phyloP scores from a whole-genome alignment of 1,140 invertebrate genomes.

The Lineus longissimus region DNA sequence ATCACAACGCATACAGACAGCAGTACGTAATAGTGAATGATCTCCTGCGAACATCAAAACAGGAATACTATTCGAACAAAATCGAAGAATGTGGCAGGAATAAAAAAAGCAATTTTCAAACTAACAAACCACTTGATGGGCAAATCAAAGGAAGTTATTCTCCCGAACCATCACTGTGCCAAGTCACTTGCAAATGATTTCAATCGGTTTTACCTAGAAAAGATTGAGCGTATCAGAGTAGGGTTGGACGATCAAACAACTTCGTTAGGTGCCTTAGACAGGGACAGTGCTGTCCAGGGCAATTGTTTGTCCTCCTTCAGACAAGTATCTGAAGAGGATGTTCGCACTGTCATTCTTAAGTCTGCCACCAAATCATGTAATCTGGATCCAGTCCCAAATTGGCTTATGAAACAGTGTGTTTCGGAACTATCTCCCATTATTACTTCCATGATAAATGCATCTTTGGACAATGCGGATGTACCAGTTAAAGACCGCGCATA shows the following conservation, averaged over 20 bases:
- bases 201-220: neutral
- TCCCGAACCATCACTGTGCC: neutral
- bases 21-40: too few relatives aligned
- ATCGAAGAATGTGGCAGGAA: neutral
- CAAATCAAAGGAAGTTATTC: too few relatives aligned
- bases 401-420: neutral
- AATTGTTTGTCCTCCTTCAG: neutral
- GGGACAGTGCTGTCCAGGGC: neutral
- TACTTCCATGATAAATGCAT: neutral
- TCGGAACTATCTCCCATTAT: neutral
- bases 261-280: neutral
- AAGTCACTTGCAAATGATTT: neutral
- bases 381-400: neutral
- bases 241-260: neutral
- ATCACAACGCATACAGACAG: too few relatives aligned
- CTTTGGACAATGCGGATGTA: neutral
- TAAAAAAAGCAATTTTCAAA: neutral
- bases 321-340: neutral
- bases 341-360: neutral
- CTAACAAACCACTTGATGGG: neutral
- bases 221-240: neutral
- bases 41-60: too few relatives aligned
- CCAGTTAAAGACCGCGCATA: too few relatives aligned
- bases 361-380: too few relatives aligned
- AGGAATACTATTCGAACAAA: neutral